A percentile compares a stretch with the other conserved stretches of the same genome.
Conservation (phyloP, 1,140 invertebrate genomes). For the Manduca sexta region DNA sequence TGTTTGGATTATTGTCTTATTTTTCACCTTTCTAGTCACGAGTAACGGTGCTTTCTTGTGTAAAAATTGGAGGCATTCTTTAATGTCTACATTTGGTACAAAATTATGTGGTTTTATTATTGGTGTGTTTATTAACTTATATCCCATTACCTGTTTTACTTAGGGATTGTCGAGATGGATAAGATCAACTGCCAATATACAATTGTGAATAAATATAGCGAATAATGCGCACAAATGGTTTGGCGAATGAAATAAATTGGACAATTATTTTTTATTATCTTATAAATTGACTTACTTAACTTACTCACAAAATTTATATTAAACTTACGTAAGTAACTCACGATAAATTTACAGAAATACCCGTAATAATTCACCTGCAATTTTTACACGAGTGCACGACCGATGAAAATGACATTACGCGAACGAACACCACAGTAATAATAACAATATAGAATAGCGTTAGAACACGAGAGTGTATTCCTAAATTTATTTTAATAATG, state of each 20-base stretch:
- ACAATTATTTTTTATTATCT: too few relatives aligned
- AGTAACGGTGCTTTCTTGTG: constrained; percentile 52
- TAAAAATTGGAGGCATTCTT: constrained; percentile 30
- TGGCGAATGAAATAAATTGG: not conserved
- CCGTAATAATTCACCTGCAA: constrained; percentile 20
- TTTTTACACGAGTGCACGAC: constrained; percentile 33
- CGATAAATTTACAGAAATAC: too few relatives aligned
- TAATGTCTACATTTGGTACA: not conserved
- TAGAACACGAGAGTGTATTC: constrained; percentile 38
- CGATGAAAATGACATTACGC: constrained; percentile 54
- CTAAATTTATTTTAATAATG: constrained; percentile 60
- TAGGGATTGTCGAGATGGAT: too few relatives aligned
- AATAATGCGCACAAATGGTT: too few relatives aligned
- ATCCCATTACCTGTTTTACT: too few relatives aligned
- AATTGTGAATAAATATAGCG: too few relatives aligned
- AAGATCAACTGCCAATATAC: too few relatives aligned
- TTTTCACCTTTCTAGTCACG: constrained; percentile 64
- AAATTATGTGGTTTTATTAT: not conserved
- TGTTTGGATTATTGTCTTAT: constrained; percentile 40
- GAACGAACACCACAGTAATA: constrained; percentile 65
- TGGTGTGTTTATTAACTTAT: not conserved
- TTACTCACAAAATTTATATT: too few relatives aligned
- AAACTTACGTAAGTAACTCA: too few relatives aligned
- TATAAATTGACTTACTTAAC: too few relatives aligned
- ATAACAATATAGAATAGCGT: constrained; percentile 49